Percentiles rank a stretch among this genome's conserved stretches.
These are phyloP conservation scores for Theristicus caerulescens DNA, from an alignment of 2,113 vertebrate genomes.

Conservation along the genomic window DNA sequence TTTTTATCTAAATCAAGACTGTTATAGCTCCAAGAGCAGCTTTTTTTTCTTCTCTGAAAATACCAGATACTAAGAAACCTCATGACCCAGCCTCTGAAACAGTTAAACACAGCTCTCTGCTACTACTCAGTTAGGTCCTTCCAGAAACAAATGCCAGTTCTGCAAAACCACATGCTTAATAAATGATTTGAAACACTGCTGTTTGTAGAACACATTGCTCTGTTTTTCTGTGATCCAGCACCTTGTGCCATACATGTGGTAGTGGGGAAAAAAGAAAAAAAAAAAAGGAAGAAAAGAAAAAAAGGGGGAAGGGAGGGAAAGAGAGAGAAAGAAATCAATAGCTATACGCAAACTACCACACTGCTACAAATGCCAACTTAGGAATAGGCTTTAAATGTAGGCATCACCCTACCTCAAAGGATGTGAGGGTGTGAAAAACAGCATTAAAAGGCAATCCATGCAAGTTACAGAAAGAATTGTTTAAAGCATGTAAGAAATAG, in stretches of 20 bases:
- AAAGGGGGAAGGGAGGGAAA: not conserved
- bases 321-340: not conserved
- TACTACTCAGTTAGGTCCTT: not conserved
- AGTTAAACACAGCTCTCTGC: not conserved
- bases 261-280: not conserved
- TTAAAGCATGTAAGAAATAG: not conserved
- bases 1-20: not conserved
- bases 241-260: not conserved
- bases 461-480: not conserved
- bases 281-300: too few relatives aligned
- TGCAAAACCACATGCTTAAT: not conserved
- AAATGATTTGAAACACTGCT: not conserved
- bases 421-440: not conserved
- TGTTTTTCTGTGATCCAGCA: not conserved
- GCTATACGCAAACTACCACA: not conserved
- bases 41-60: not conserved
- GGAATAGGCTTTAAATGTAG: not conserved
- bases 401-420: not conserved
- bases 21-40: not conserved
- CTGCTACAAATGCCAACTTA: not conserved
- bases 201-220: not conserved
- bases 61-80: not conserved
- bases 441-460: not conserved
- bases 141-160: not conserved
- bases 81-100: not conserved